Evolutionary conservation across 2,113 vertebrate species (phyloP), one percentile per base, ranked within the genome.

Genomic region (Equus przewalskii): DNA sequence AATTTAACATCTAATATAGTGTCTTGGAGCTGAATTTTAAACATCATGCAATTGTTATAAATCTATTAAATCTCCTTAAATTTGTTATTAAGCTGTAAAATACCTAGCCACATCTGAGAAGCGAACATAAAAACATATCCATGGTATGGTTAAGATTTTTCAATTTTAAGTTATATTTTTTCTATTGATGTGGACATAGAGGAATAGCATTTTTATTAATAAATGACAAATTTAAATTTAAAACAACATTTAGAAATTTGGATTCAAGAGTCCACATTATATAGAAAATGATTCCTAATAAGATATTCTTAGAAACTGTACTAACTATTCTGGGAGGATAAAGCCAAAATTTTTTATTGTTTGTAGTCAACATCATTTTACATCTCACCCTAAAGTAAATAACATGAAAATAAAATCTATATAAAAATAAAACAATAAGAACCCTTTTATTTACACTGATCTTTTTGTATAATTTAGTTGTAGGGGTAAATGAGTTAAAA

Each of bases 211-310:
- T 79, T 83, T 87, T 33, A 69, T 73, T 75, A 80, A 84, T 60
- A 10, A 6, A 1, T 85, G n/a, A 65, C 41, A 91, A 56, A 1
- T 60, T 81, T 86, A 81, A 54, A 83, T 92, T 41, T 94, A 22
- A 96, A 95, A 87, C 1, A 90, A 64, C 84, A 65, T 46, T 94
- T 95, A 95, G 28, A 91, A 70, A 93, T 84, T 90, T 94, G 85
- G 22, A 83, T 41, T 49, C 5, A 19, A 72, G 22, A 84, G 19
- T 65, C 30, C 76, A 3, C 11, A 72, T 88, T 58, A 60, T 24
- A 51, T 36, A 79, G 11, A 80, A 79, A 58, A 46, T 75, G 4
- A 88, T 83, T 67, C 21, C 21, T 78, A 76, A 73, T 6, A 49
- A 72, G 7, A 70, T 4, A 85, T 36, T 88, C 60, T 83, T 87